A percentile compares a stretch with the other conserved stretches of the same genome.
Conservation (phyloP, 2,113 vertebrate species). For the Ictalurus punctatus region DNA sequence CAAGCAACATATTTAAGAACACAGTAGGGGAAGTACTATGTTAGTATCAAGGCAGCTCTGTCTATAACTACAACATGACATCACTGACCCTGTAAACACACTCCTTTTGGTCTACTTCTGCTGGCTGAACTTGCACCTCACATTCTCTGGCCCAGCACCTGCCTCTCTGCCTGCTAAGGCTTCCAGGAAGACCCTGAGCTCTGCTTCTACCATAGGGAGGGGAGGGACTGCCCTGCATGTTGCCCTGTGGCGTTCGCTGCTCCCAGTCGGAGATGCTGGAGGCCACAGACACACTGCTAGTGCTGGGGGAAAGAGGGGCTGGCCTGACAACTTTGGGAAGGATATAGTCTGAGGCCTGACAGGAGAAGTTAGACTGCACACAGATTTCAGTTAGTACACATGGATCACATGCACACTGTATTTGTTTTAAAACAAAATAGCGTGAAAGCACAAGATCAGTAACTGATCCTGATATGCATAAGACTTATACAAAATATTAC, state of each 20-base stretch:
- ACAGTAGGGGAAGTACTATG: background rate
- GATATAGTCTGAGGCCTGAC: slow-evolving; percentile 62
- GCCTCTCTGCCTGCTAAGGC: slow-evolving; percentile 84
- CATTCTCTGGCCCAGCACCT: slow-evolving; percentile 72
- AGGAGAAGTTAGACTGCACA: slow-evolving; percentile 69
- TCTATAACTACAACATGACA: slow-evolving; percentile 50
- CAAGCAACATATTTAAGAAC: slow-evolving; percentile 11
- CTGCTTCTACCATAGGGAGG: slow-evolving; percentile 69
- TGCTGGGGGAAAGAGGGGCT: slow-evolving; percentile 58
- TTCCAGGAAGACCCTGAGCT: slow-evolving; percentile 68
- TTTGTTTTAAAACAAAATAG: too few species aligned
- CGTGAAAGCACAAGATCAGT: background rate
- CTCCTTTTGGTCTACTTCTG: slow-evolving; percentile 80
- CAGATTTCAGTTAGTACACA: slow-evolving; percentile 61
- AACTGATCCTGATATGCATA: background rate
- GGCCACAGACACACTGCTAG: slow-evolving; percentile 87
- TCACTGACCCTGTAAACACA: slow-evolving; percentile 85
- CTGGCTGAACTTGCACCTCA: slow-evolving; percentile 64
- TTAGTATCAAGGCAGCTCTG: slow-evolving; percentile 34
- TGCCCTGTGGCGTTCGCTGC: slow-evolving; percentile 78
- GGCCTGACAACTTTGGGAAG: slow-evolving; percentile 66
- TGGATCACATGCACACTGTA: slow-evolving; percentile 8
- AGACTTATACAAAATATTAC: background rate
- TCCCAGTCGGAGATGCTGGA: slow-evolving; percentile 91
- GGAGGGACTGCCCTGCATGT: slow-evolving; percentile 66